phyloP scores from a whole-genome alignment of 2,888 invertebrate species.

The Chouioia cunea region DNA sequence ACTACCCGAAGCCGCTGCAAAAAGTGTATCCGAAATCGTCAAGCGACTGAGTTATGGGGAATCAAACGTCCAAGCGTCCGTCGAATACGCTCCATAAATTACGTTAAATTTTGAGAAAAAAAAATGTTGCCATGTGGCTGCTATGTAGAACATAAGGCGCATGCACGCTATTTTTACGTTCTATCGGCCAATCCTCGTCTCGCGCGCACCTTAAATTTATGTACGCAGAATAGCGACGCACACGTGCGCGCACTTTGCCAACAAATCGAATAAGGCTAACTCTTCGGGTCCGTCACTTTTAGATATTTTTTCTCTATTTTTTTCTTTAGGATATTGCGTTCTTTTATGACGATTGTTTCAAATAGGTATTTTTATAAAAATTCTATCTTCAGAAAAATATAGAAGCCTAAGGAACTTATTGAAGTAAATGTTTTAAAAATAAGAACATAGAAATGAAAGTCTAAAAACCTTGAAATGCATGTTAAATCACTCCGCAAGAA shows the following conservation, averaged over 20 bases:
- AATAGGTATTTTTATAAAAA: too few relatives aligned
- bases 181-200: slow-evolving; percentile 53
- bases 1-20: slow-evolving; percentile 1
- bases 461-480: too few relatives aligned
- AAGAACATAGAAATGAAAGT: too few relatives aligned
- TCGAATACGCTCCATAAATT: slow-evolving; percentile 14
- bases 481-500: too few relatives aligned
- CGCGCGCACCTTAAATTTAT: slow-evolving; percentile 41
- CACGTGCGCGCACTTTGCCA: slow-evolving; percentile 42
- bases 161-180: slow-evolving; percentile 50
- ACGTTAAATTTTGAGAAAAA: slow-evolving; percentile 18
- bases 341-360: too few relatives aligned
- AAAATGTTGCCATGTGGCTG: not conserved
- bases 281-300: too few relatives aligned
- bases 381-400: too few relatives aligned
- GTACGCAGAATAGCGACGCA: slow-evolving; percentile 33
- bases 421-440: too few relatives aligned
- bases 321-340: too few relatives aligned
- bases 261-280: not conserved
- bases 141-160: not conserved
- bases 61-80: slow-evolving; percentile 10
- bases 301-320: too few relatives aligned
- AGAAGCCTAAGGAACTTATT: too few relatives aligned
- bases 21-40: slow-evolving; percentile 25
- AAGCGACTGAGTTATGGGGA: slow-evolving; percentile 17